These are phyloP conservation scores for Leptestheria dahalacensis DNA, from an alignment of 1,140 invertebrate species.

Conservation along the genomic window DNA sequence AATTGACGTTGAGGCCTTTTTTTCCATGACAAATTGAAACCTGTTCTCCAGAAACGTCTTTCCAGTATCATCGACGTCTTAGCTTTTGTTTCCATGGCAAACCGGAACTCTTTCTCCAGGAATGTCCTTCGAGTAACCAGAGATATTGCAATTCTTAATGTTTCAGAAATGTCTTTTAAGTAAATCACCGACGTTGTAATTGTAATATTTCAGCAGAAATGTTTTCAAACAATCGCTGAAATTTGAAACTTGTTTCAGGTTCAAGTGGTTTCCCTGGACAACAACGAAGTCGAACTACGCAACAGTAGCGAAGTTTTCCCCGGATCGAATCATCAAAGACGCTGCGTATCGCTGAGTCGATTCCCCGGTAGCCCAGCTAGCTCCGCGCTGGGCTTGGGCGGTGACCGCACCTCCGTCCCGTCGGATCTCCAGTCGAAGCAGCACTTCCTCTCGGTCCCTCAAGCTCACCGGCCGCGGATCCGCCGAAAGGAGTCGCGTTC, in stretches of 20 bases:
- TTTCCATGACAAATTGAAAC: too few species aligned
- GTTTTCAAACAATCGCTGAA: too few species aligned
- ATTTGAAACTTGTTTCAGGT: too few species aligned
- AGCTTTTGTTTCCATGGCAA: background rate
- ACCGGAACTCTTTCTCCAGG: too few species aligned
- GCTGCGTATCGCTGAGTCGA: constrained; percentile 9
- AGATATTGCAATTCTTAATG: too few species aligned
- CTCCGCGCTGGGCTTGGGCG: background rate
- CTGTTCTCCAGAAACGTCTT: too few species aligned
- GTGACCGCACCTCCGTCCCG: background rate
- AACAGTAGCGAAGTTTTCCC: background rate
- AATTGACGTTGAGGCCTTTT: background rate
- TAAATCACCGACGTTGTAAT: too few species aligned
- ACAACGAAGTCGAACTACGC: background rate
- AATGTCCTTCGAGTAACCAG: background rate
- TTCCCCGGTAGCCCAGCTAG: background rate
- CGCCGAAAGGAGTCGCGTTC: constrained; percentile 20
- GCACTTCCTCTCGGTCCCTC: constrained; percentile 14
- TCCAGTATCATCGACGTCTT: too few species aligned
- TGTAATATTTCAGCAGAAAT: too few species aligned
- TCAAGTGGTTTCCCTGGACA: background rate
- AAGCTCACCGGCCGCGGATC: constrained; percentile 7
- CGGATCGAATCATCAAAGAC: constrained; percentile 3
- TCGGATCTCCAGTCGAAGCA: background rate
- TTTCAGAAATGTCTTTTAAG: too few species aligned